Evolutionary conservation across 2,888 invertebrate species (phyloP), one percentile per base, ranked within the genome.

Genomic region (Drosophila pseudotalamancana): DNA sequence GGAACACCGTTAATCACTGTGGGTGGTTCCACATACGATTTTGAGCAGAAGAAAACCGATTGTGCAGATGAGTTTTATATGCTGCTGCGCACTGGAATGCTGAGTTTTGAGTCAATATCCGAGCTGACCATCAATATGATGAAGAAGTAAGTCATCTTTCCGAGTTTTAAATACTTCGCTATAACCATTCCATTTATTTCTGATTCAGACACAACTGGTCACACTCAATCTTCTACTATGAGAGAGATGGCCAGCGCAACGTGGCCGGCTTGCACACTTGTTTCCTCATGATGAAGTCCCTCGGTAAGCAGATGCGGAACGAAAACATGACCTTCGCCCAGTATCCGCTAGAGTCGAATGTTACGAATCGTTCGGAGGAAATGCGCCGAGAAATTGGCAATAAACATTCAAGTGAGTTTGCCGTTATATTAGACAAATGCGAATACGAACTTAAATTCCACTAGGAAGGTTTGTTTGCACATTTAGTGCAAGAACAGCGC

Each of bases 11-110:
- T 97, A 11, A 92, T 97, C 49, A 96, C 97, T 0, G 95, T 96
- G 0, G 97, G 96, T 0, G 97, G 96, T 0, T 94, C 96, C 62
- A 95, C 95, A 0, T 95, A 93, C 78, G 97, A 97, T 90, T 97
- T 97, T 89, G 94, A 95, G 23, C 92, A 93, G 50, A 92, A 93
- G 14, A 97, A 97, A 89, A 94, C 93, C 1, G 92, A 92, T 2
- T 95, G 95, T 79, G 91, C 92, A 0, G 94, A 96, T 74, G 97
- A 97, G 90, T 97, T 95, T 90, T 96, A 95, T 88, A 95, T 96
- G 94, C 92, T 96, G 29, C 93, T 96, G 3, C 93, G 96, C 54
- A 93, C 95, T 9, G 97, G 97, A 0, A 93, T 93, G 19, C 90
- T 95, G 32, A 95, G 95, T 23, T 97, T 96, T 78, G 92, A 94